Evolutionary conservation across 2,113 vertebrate species (phyloP).

Genomic region (Lamprotornis superbus): DNA sequence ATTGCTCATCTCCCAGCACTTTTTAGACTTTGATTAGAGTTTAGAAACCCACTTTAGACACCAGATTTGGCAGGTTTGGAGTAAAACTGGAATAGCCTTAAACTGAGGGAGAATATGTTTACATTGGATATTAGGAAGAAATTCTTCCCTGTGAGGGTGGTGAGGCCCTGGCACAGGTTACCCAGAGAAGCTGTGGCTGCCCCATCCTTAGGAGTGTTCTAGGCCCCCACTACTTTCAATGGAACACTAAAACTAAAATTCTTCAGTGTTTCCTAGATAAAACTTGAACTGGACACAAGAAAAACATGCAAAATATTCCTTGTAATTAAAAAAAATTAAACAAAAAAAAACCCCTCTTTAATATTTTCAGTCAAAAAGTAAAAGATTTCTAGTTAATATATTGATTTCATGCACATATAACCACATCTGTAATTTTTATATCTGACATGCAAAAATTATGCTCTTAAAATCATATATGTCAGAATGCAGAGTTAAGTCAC

Average conservation of each 20-base stretch:
- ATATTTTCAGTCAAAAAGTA: neutral
- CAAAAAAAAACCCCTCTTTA: too few species aligned
- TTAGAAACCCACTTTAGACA: neutral
- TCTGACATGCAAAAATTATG: neutral
- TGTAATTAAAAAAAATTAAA: neutral
- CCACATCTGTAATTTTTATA: rapidly evolving
- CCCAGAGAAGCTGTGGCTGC: neutral
- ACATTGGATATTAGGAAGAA: neutral
- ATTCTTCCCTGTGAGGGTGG: neutral
- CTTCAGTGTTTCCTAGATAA: neutral
- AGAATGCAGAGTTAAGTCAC: neutral
- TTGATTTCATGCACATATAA: neutral
- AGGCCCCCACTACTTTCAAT: rapidly evolving
- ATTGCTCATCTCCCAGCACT: neutral
- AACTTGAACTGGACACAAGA: neutral
- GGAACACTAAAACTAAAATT: neutral
- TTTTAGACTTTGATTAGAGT: neutral
- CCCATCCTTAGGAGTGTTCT: rapidly evolving
- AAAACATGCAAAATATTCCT: rapidly evolving
- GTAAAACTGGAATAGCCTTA: neutral
- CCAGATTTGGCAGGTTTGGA: neutral
- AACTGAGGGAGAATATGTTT: neutral
- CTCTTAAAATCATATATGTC: neutral
- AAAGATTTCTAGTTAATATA: neutral
- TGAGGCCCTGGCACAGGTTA: neutral